Base-by-base conservation (phyloP, 2,113 vertebrate genomes). In the Rynchops niger region DNA sequence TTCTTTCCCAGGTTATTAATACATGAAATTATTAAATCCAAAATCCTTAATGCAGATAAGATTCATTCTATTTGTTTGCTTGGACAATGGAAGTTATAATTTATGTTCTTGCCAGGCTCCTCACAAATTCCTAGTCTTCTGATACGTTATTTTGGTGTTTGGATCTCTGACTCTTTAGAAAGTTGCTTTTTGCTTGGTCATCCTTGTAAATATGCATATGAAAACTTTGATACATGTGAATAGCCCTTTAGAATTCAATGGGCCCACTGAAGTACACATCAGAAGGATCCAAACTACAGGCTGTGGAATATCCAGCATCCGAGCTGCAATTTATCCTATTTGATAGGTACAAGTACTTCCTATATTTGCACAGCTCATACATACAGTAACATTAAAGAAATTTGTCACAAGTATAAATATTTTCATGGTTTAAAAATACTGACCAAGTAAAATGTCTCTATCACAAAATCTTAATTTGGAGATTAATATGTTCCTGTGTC, bases 251-350 rank as follows among this genome's bases (percentile, higher is more conserved):
- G 38, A 56, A 58, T 61, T 69, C 27, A 12, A 0, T 6, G 8
- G 42, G 5, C 8, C 15, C 26, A 7, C 66, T 43, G 53, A 56
- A 67, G 29, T 16, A 4, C 2, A 0, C 3, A 3, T 29, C 5
- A 4, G 58, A 66, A 91, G 17, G 16, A 63, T 63, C 29, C 6
- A 38, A 86, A 36, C 15, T n/a, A 0, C 6, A 34, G 53, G 22
- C 13, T 18, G 38, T 55, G 30, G 15, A 29, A n/a, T 32, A 15
- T 21, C 78, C 25, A 12, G 27, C 81, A 43, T 22, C 12, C 19
- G 34, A n/a, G 5, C 34, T 62, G 29, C n/a, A 47, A 10, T 16
- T 47, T 19, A 25, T 42, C 13, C 20, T 22, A 0, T 40, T 8
- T 40, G 43, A 36, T 56, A 16, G 29, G 61, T 77, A 3, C 4